Conservation (phyloP, 1,140 invertebrate species). For the Campodea augens region DNA sequence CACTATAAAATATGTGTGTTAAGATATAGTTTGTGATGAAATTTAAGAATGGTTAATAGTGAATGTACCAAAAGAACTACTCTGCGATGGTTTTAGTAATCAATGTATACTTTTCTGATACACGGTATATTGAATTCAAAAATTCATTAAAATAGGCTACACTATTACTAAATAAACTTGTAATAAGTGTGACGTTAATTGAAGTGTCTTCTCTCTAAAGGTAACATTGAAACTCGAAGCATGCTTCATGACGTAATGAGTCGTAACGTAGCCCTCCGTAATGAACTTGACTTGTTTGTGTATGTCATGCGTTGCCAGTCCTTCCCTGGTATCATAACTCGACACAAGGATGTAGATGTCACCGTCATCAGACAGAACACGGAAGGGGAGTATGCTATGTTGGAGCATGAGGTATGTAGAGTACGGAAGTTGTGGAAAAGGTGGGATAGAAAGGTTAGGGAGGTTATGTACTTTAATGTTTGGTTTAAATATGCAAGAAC, state of each 20-base stretch:
- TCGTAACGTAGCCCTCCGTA: slow-evolving; percentile 26
- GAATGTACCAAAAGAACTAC: too few species aligned
- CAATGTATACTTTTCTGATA: background rate
- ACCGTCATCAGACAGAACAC: slow-evolving; percentile 46
- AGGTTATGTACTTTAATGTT: slow-evolving; percentile 12
- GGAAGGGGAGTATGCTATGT: slow-evolving; percentile 36
- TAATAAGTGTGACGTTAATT: slow-evolving; percentile 20
- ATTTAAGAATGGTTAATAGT: too few species aligned
- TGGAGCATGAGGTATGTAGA: slow-evolving; percentile 52
- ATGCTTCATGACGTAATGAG: slow-evolving; percentile 53
- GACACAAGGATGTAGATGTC: slow-evolving; percentile 41
- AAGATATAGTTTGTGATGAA: too few species aligned
- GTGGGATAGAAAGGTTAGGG: too few species aligned
- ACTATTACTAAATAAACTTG: slow-evolving; percentile 24
- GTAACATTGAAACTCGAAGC: slow-evolving; percentile 76
- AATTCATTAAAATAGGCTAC: slow-evolving; percentile 15
- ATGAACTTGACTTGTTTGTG: slow-evolving; percentile 38
- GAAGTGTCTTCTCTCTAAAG: too few species aligned
- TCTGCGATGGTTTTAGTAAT: background rate
- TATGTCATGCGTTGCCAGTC: slow-evolving; percentile 42
- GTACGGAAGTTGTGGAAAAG: too few species aligned
- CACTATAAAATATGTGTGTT: too few species aligned
- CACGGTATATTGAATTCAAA: background rate
- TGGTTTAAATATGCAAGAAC: background rate
- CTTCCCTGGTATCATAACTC: slow-evolving; percentile 35